Conservation (phyloP, 2,888 invertebrate species). For the Lydus trimaculatus region DNA sequence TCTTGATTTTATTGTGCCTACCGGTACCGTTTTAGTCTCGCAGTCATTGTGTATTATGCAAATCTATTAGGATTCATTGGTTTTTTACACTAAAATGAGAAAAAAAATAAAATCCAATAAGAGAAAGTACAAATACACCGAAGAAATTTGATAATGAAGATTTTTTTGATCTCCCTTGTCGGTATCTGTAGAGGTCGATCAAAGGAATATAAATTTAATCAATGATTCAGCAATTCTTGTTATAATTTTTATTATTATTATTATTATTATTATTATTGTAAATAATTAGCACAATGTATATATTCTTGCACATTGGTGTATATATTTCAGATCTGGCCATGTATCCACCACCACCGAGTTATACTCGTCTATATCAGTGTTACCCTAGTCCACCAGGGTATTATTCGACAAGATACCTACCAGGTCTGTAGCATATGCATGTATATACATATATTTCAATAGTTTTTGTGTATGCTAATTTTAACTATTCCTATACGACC, state of each 20-base stretch:
- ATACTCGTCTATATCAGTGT: constrained; percentile 69
- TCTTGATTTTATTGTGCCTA: constrained; percentile 27
- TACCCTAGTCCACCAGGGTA: constrained; percentile 59
- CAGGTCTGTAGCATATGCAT: constrained; percentile 55
- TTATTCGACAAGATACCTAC: constrained; percentile 54
- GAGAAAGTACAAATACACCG: not conserved
- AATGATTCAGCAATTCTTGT: not conserved
- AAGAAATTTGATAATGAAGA: not conserved
- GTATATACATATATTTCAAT: constrained; percentile 8
- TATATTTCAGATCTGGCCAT: constrained; percentile 69
- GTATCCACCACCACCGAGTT: constrained; percentile 66
- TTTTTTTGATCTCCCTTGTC: not conserved
- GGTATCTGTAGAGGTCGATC: not conserved
- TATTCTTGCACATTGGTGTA: constrained; percentile 38
- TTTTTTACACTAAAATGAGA: not conserved
- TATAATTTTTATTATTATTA: not conserved
- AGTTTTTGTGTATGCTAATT: not conserved
- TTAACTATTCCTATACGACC: not conserved
- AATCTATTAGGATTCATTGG: constrained; percentile 17
- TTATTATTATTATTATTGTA: not conserved
- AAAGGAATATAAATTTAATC: not conserved
- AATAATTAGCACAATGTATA: constrained; percentile 32
- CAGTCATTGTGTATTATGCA: constrained; percentile 9
- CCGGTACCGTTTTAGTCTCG: constrained; percentile 25
- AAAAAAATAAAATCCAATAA: not conserved